Percentiles rank a stretch among this genome's conserved stretches.
Conservation (phyloP, 2,113 vertebrate species). For the Centropristis striata region DNA sequence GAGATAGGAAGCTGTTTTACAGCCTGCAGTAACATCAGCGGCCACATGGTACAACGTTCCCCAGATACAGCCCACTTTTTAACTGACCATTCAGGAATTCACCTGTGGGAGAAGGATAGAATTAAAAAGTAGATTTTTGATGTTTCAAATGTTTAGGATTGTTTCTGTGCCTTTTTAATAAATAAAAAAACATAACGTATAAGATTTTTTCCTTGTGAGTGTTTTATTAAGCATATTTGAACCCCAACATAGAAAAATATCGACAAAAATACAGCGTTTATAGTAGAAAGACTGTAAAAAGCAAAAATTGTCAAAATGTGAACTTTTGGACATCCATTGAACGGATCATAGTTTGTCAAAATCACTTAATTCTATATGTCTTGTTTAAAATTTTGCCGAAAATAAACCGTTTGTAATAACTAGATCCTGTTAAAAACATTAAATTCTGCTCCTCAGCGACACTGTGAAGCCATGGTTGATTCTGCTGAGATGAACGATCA, state of each 20-base stretch:
- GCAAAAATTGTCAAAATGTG: too few species aligned
- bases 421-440: too few species aligned
- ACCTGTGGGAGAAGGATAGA: neutral
- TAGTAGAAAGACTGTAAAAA: too few species aligned
- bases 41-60: neutral
- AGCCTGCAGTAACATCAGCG: conserved; percentile 84
- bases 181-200: neutral
- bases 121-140: neutral
- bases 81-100: neutral
- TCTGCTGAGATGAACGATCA: too few species aligned
- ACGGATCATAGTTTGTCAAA: too few species aligned
- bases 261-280: too few species aligned
- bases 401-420: too few species aligned
- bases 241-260: neutral
- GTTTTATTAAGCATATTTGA: neutral
- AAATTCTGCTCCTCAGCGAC: too few species aligned
- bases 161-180: conserved; percentile 47
- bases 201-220: neutral
- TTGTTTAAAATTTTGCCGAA: too few species aligned
- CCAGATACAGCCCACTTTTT: neutral
- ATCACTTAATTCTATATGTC: too few species aligned
- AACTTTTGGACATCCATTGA: too few species aligned
- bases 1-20: conserved; percentile 88
- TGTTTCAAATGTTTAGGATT: conserved; percentile 1
- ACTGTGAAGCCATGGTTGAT: too few species aligned